Conservation (phyloP, 2,113 vertebrate species). For the Gavialis gangeticus region DNA sequence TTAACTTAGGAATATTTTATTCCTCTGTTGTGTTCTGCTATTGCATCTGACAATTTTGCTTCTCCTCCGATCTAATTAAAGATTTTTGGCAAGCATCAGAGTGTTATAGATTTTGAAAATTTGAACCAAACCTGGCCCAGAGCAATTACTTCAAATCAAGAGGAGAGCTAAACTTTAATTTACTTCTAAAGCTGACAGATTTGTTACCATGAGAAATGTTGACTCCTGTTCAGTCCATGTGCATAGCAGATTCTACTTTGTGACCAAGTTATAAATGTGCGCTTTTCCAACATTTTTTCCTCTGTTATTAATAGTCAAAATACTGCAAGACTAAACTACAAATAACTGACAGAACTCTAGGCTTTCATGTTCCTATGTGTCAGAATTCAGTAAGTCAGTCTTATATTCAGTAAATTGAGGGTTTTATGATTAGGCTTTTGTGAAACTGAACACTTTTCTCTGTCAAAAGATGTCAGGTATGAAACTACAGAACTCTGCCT, state of each 20-base stretch:
- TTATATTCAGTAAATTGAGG: background rate
- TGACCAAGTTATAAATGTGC: background rate
- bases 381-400: background rate
- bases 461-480: background rate
- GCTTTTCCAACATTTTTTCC: background rate
- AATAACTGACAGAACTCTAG: background rate
- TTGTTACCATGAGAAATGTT: constrained; percentile 45
- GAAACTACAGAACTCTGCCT: background rate
- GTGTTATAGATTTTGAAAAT: constrained; percentile 67
- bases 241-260: constrained; percentile 10
- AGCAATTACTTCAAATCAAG: constrained; percentile 47
- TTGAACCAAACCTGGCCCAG: constrained; percentile 44
- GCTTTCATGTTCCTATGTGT: background rate
- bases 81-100: constrained; percentile 63
- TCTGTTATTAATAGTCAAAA: background rate
- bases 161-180: constrained; percentile 55
- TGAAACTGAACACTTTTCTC: constrained; percentile 34
- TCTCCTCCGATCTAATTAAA: constrained; percentile 68
- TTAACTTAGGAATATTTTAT: constrained; percentile 76
- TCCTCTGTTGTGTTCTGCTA: constrained; percentile 59
- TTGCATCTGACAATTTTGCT: constrained; percentile 67
- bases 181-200: constrained; percentile 41
- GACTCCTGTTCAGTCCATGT: background rate
- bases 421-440: background rate
- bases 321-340: background rate